Base-by-base conservation (phyloP, 1,140 invertebrate genomes). In the Apis dorsata region DNA sequence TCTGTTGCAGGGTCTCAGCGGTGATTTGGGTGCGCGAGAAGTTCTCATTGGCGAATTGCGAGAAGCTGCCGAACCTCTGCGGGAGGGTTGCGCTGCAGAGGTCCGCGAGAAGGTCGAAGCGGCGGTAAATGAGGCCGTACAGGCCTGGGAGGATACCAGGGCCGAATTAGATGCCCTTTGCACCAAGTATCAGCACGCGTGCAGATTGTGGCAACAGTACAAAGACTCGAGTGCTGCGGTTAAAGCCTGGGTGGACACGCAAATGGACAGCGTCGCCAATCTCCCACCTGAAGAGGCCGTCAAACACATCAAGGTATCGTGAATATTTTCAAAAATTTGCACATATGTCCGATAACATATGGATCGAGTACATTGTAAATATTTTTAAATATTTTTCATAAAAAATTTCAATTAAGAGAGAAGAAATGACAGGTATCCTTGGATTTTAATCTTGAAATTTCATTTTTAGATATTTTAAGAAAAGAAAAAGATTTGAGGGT, bases 191-290 rank as follows among this genome's bases (percentile, higher is more conserved):
- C 95, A 97, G 93, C 93, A 96, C 91, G 97, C 97, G 7, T 96
- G 97, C 68, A 95, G 96, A 53, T 94, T 97, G 57, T 98, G 97
- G 97, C 94, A 96, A 87, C 95, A 96, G 70, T 97, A 97, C 93
- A 94, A 96, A 44, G 96, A 97, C 88, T 96, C 96, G 2, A 96
- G 96, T 59, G 96, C 96, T n/a, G 95, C 95, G 9, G 95, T 97
- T 65, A 95, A 96, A 74, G 95, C 94, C 78, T 97, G 96, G 94
- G 95, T 96, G 60, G 96, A 97, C 88, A 95, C 95, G 84, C 96
- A 96, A 92, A 96, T 96, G 93, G 95, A 95, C 78, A 94, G 92
- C 57, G 94, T 96, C 70, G 95, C 95, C 66, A 95, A 96, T 85
- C 92, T 96, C 79, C 94, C 95, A 72, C 95, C 96, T 3, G 95